A percentile compares a stretch with the other conserved stretches of the same genome.
These are phyloP conservation scores for Eueremaeus valkanovi DNA, from an alignment of 2,888 invertebrate species.

Conservation along the genomic window DNA sequence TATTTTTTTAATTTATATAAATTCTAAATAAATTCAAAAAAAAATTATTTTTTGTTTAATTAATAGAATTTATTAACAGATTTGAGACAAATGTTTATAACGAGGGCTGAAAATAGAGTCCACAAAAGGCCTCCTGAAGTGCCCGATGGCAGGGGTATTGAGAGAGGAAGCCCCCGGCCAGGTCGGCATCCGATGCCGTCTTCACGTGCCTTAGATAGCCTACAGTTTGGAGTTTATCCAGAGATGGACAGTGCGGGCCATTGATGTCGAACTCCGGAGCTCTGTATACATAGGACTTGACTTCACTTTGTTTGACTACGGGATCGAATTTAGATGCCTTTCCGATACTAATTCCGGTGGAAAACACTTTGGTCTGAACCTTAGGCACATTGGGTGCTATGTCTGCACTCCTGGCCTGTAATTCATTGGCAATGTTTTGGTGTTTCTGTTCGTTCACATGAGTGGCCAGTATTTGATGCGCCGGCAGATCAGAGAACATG, in stretches of 20 bases:
- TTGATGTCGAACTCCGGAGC: conserved; percentile 61
- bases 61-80: background rate
- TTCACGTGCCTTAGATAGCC: conserved; percentile 75
- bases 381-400: conserved; percentile 39
- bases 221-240: conserved; percentile 61
- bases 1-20: conserved; percentile 13
- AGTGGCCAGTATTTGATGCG: conserved; percentile 76
- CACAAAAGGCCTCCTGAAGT: conserved; percentile 79
- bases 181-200: conserved; percentile 66
- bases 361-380: conserved; percentile 60
- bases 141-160: conserved; percentile 78
- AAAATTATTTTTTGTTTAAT: background rate
- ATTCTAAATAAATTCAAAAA: conserved; percentile 15
- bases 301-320: conserved; percentile 64
- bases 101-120: conserved; percentile 50
- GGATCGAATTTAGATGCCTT: conserved; percentile 64
- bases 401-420: background rate
- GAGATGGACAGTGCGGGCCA: conserved; percentile 69
- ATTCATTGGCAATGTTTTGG: background rate
- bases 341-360: conserved; percentile 78
- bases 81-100: background rate
- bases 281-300: conserved; percentile 61
- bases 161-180: conserved; percentile 81
- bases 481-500: conserved; percentile 86
- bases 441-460: conserved; percentile 60